Conservation (phyloP, 92 coral and sea anemone species). For the Bergia sp. region DNA sequence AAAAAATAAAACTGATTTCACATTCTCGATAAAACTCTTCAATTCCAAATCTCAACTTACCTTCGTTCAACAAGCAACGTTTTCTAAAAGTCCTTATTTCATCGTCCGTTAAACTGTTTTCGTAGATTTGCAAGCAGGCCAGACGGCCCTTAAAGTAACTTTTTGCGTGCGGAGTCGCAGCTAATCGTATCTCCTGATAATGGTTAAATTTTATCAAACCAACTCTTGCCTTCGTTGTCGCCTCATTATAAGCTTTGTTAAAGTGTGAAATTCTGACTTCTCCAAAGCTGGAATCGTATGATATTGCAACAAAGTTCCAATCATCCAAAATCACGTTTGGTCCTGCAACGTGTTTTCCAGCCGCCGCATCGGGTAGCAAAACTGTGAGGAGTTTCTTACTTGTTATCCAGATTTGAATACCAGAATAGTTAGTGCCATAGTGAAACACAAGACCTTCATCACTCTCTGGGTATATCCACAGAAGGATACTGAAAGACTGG, state of each 20-base stretch:
- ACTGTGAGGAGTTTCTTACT: background rate
- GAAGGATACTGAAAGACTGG: constrained; percentile 7
- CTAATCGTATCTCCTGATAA: background rate
- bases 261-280: background rate
- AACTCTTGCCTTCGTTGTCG: background rate
- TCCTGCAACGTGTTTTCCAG: background rate
- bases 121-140: constrained; percentile 32
- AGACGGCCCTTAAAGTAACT: constrained; percentile 25
- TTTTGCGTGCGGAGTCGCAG: constrained; percentile 14
- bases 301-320: constrained; percentile 30
- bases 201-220: background rate
- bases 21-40: too few relatives aligned
- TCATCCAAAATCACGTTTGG: background rate
- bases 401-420: constrained; percentile 28
- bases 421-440: constrained; percentile 16
- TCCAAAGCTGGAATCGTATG: background rate
- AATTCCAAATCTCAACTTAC: background rate
- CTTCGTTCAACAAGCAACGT: constrained; percentile 1
- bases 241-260: background rate
- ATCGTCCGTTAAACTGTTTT: background rate
- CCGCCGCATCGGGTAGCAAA: background rate
- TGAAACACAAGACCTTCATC: background rate
- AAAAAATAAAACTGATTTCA: too few relatives aligned
- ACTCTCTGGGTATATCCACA: constrained; percentile 8
- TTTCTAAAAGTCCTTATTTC: background rate